Base-by-base conservation (phyloP, 2,888 invertebrate genomes). In the Hydroisotoma schaefferi region DNA sequence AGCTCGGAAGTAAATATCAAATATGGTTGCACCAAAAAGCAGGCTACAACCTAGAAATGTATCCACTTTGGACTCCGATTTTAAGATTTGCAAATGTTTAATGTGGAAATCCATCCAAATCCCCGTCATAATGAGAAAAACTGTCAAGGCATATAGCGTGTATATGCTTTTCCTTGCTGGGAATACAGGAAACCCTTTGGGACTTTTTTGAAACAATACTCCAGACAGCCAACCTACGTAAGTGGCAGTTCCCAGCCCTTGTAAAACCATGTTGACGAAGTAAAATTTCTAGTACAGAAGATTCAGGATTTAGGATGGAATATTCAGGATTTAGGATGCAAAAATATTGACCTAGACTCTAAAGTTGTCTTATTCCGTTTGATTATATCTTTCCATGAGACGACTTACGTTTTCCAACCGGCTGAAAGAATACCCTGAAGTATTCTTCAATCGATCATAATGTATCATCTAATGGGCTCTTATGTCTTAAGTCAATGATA, bases 211-310 rank as follows among this genome's bases (percentile, higher is more conserved):
- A 23, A 56, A 40, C 8, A 66, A 27, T 4, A 63, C 53, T 2
- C 66, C 66, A 28, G 59, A 63, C 20, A 59, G 2, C 63, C 63
- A 63, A 6, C 66, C 66, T 15, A 66, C 58, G 44, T 43, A 59
- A 2, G 55, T 37, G 28, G 55, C 55, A 23, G 52, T 22, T 25
- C 46, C 37, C 1, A 66, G 43, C 15, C 66, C 66, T 55, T 62
- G 57, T 6, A 66, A 28, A 20, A 66, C 66, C 66, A 66, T 66
- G 33, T 20, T 37, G 40, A 40, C n/a, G 8, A 33, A 15, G n/a
- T n/a, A n/a, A n/a, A n/a, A n/a, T n/a, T n/a, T n/a, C n/a, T n/a
- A n/a, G n/a, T n/a, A n/a, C n/a, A n/a, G n/a, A n/a, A n/a, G n/a
- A n/a, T n/a, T n/a, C n/a, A n/a, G n/a, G n/a, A n/a, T n/a, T n/a